Evolutionary conservation across 2,113 vertebrate genomes (phyloP), one percentile per base, ranked within the genome.

Genomic region (Cebidichthys violaceus): DNA sequence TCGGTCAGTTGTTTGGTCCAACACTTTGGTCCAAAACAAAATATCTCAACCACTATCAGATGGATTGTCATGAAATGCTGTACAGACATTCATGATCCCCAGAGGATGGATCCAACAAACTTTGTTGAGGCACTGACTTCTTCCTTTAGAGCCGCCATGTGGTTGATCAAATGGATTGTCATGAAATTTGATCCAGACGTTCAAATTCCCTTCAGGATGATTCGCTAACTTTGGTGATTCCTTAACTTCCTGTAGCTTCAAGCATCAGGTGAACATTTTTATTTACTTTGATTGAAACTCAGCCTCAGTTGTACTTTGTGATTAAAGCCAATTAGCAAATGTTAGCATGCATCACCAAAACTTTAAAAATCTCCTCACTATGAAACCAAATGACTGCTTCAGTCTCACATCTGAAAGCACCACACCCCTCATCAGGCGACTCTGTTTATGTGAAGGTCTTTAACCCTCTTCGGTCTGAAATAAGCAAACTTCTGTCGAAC

Each of bases 381-480:
- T 61, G 55, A 73, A 81, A 69, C 78, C 45, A 77, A 89, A 81
- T 55, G 43, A n/a, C 59, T 14, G 70, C 79, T 88, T 60, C 77
- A 77, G 80, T 61, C 66, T 83, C 70, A 68, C 82, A 70, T 86
- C 54, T 83, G 74, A 86, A 50, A 50, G 50, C 70, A 20, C 41
- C 43, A 17, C 45, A 54, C 71, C 50, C 70, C 52, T 71, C 67
- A 61, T 84, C 85, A 41, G 31, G 22, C 18, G 3, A 15, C 61
- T 86, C 68, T 89, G 86, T 93, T 93, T 92, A 93, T 62, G 54
- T 75, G 84, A 66, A 55, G 68, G 55, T 85, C 78, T 52, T 15
- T 59, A 71, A 91, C 74, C 84, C 89, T 92, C 91, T 89, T 90
- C 79, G 59, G 52, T 55, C 62, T 80, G 75, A 89, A 83, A 81